A percentile compares a stretch with the other conserved stretches of the same genome.
Evolutionary conservation across 2,113 vertebrate species (phyloP).

Genomic region (Phoenicopterus ruber): DNA sequence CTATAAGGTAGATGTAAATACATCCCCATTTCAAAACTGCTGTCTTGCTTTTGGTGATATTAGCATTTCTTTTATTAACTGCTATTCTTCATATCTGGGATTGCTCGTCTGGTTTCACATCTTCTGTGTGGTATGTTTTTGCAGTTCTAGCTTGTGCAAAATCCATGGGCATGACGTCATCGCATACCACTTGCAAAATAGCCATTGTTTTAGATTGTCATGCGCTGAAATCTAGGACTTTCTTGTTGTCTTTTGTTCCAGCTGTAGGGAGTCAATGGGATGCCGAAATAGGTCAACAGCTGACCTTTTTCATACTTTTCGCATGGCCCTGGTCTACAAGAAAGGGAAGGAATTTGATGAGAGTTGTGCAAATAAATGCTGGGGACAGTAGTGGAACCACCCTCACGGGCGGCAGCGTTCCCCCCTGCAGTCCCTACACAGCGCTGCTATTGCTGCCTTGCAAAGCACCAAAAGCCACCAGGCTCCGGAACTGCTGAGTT

Average conservation of each 20-base stretch:
- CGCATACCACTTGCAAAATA: background rate
- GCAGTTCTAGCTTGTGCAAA: background rate
- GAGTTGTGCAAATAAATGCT: background rate
- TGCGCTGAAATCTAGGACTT: background rate
- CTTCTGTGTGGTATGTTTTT: background rate
- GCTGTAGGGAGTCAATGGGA: background rate
- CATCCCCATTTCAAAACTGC: background rate
- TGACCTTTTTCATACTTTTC: background rate
- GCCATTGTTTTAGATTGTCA: background rate
- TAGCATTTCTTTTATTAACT: background rate
- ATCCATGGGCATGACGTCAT: background rate
- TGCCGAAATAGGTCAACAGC: background rate
- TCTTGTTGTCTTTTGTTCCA: background rate
- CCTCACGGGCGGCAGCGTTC: rapidly evolving
- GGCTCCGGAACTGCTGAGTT: background rate
- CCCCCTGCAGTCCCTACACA: rapidly evolving
- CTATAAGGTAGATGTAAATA: background rate
- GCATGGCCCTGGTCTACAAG: background rate
- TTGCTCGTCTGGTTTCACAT: background rate
- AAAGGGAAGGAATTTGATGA: background rate
- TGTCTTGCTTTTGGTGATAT: background rate
- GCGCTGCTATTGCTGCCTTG: background rate
- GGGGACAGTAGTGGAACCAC: background rate
- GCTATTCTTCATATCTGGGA: background rate
- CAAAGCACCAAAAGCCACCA: background rate